A percentile compares a stretch with the other conserved stretches of the same genome.
Conservation (phyloP, 2,888 invertebrate species). For the Drosophila nigricruria region DNA sequence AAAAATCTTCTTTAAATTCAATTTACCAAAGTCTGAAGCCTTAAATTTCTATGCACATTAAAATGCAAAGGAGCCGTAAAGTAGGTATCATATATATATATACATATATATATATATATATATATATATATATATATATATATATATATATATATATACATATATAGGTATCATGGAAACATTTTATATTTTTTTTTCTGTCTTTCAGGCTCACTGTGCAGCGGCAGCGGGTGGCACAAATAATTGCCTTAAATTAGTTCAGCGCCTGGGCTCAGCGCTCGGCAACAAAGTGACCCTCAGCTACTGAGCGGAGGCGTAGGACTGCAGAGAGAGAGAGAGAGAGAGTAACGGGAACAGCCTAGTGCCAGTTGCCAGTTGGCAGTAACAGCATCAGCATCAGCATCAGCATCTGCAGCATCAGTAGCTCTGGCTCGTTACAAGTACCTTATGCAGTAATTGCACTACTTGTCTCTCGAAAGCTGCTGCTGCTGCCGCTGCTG, state of each 20-base stretch:
- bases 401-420: slow-evolving; percentile 22
- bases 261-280: slow-evolving; percentile 40
- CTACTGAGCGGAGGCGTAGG: not conserved
- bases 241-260: slow-evolving; percentile 80
- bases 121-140: too few relatives aligned
- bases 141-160: not conserved
- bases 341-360: slow-evolving; percentile 4
- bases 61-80: not conserved
- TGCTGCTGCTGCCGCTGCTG: slow-evolving; percentile 29
- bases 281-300: slow-evolving; percentile 26
- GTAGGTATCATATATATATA: not conserved
- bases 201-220: slow-evolving; percentile 37
- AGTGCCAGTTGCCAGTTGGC: slow-evolving; percentile 31
- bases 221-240: slow-evolving; percentile 66
- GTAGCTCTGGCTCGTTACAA: slow-evolving; percentile 68
- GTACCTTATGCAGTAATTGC: slow-evolving; percentile 80
- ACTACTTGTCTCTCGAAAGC: slow-evolving; percentile 69
- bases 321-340: not conserved
- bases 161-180: not conserved
- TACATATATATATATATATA: not conserved
- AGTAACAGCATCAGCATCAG: slow-evolving; percentile 13
- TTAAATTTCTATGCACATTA: not conserved
- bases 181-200: not conserved
- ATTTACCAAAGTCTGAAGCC: not conserved
- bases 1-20: not conserved